Evolutionary conservation across 2,113 vertebrate genomes (phyloP).

Genomic region (Chascanopsetta lugubris): DNA sequence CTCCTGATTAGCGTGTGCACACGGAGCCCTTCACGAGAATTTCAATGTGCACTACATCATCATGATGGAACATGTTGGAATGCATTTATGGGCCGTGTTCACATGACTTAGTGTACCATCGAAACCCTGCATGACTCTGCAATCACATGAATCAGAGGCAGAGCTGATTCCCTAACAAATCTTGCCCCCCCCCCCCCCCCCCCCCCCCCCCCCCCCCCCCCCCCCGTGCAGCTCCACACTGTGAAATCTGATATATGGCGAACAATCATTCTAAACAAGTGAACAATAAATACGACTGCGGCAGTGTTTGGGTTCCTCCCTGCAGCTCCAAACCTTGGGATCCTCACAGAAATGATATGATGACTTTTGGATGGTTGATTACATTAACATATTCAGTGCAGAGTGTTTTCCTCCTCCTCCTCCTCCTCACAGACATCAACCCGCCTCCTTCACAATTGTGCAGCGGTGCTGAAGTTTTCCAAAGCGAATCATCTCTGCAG

Average conservation of each 20-base stretch:
- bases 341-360: constrained; percentile 23
- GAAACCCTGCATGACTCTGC: not conserved
- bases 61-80: constrained; percentile 25
- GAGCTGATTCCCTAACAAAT: constrained; percentile 1
- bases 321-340: constrained; percentile 1
- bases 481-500: not conserved
- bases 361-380: constrained; percentile 38
- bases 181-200: not conserved
- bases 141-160: constrained; percentile 24
- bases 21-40: constrained; percentile 3
- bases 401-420: constrained; percentile 29
- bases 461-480: not conserved
- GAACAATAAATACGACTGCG: constrained; percentile 20
- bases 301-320: constrained; percentile 10
- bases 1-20: constrained; percentile 15
- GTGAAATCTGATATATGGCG: constrained; percentile 15
- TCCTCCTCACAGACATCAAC: not conserved
- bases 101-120: constrained; percentile 14
- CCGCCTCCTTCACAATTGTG: not conserved
- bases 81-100: constrained; percentile 21
- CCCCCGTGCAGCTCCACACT: constrained; percentile 5
- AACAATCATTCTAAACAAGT: constrained; percentile 16
- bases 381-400: constrained; percentile 48
- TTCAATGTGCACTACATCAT: constrained; percentile 21
- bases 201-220: not conserved